Evolutionary conservation across 2,797 vertebrate species (phyloP).

Genomic region (Coendou prehensilis): DNA sequence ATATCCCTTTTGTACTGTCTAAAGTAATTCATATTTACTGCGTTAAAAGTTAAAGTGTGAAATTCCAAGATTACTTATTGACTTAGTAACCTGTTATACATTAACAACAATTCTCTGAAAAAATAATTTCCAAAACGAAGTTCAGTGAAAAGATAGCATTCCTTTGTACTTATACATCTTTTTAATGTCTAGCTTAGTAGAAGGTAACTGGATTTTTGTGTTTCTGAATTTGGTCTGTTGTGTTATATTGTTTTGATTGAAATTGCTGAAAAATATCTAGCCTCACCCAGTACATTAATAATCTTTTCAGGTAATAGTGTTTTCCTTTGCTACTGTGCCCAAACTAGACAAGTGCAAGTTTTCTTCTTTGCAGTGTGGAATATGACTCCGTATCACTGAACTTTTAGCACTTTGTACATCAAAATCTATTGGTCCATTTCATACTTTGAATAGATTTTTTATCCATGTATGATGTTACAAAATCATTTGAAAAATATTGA

Average conservation of each 20-base stretch:
- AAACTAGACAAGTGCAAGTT: conserved; percentile 33
- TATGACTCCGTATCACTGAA: neutral
- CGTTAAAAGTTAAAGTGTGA: neutral
- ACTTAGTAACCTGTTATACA: neutral
- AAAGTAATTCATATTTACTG: neutral
- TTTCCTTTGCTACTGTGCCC: neutral
- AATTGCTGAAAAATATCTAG: conserved; percentile 21
- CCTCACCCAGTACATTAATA: neutral
- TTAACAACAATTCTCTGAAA: conserved; percentile 46
- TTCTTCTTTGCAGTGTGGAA: neutral
- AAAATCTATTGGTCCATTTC: conserved; percentile 32
- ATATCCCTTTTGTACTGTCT: neutral
- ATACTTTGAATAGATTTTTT: conserved; percentile 37
- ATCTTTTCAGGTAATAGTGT: conserved; percentile 19
- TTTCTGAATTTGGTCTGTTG: conserved; percentile 26
- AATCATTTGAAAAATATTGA: neutral
- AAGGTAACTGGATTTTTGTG: conserved; percentile 27
- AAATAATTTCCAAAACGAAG: neutral
- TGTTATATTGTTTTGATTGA: neutral
- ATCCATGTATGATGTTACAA: conserved; percentile 1
- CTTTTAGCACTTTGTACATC: conserved; percentile 40
- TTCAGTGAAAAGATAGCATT: neutral
- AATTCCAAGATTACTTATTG: neutral
- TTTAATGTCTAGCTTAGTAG: conserved; percentile 43
- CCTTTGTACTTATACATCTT: neutral